phyloP scores from a whole-genome alignment of 2,888 invertebrate species.

The Tachina grossa region DNA sequence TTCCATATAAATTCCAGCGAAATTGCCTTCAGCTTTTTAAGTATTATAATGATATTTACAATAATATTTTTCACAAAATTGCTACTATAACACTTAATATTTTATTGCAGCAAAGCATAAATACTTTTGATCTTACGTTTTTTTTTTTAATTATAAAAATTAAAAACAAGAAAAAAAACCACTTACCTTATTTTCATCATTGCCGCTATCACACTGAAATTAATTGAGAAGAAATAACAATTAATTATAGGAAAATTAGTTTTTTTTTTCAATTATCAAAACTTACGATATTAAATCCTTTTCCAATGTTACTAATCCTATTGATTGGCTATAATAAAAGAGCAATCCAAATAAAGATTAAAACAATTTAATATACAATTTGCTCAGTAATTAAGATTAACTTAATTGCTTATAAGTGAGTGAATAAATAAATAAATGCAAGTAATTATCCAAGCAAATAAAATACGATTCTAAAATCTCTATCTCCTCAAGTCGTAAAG shows the following conservation, averaged over 20 bases:
- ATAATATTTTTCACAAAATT: not conserved
- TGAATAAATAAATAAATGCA: conserved; percentile 20
- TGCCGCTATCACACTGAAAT: conserved; percentile 96
- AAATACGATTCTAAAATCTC: conserved; percentile 14
- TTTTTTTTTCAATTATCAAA: conserved; percentile 21
- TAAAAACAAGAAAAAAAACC: not conserved
- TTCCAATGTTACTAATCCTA: conserved; percentile 96
- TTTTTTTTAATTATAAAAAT: conserved; percentile 30
- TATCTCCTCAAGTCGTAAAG: not conserved
- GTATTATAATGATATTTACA: no score
- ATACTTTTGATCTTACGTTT: conserved; percentile 67
- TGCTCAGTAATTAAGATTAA: conserved; percentile 50
- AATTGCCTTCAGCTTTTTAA: no score
- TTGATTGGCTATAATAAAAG: conserved; percentile 89
- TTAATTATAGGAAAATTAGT: conserved; percentile 11
- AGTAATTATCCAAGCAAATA: conserved; percentile 24
- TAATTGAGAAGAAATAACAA: conserved; percentile 83
- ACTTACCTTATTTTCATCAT: conserved; percentile 95
- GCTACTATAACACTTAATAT: not conserved
- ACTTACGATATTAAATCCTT: conserved; percentile 96
- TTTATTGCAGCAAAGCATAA: no score
- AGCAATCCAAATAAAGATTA: conserved; percentile 28
- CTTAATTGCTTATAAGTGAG: conserved; percentile 43
- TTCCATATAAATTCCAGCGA: no score
- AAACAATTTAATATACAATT: conserved; percentile 21